phyloP scores from a whole-genome alignment of 2,888 invertebrate species.

The Xylota segnis region DNA sequence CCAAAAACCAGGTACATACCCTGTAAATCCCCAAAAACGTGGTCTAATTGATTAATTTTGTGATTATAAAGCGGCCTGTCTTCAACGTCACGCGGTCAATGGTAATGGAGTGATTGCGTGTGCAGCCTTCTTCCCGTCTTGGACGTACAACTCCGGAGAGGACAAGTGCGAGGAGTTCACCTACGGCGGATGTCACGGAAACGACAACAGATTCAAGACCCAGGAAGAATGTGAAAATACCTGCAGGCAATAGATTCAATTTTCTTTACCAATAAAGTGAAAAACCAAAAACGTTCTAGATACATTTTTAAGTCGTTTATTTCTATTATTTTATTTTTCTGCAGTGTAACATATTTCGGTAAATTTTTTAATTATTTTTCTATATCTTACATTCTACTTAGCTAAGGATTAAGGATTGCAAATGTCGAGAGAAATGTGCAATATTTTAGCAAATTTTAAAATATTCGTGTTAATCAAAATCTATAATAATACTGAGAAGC shows the following conservation, averaged over 20 bases:
- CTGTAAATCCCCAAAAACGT: background rate
- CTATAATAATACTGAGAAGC: conserved; percentile 29
- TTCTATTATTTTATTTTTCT: conserved; percentile 69
- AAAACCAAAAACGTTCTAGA: background rate
- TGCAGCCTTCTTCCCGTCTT: conserved; percentile 87
- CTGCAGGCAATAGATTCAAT: conserved; percentile 82
- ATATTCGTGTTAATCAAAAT: conserved; percentile 33
- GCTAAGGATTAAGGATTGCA: conserved; percentile 45
- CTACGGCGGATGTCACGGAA: conserved; percentile 92
- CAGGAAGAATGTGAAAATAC: conserved; percentile 87
- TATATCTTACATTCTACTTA: conserved; percentile 35
- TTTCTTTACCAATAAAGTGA: background rate
- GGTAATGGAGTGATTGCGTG: conserved; percentile 46
- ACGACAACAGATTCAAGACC: conserved; percentile 90
- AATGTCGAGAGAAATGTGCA: conserved; percentile 50
- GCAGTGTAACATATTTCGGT: conserved; percentile 77
- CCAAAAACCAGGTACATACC: conserved; percentile 35
- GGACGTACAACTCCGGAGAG: conserved; percentile 88
- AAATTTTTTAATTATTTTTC: conserved; percentile 36
- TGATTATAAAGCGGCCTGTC: conserved; percentile 8
- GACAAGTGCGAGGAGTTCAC: conserved; percentile 90
- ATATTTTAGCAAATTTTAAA: conserved; percentile 36
- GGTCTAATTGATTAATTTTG: background rate
- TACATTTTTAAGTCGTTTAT: conserved; percentile 55
- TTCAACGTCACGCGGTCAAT: conserved; percentile 23